Base-by-base conservation (phyloP, 2,113 vertebrate species). In the Malaclemys terrapin region DNA sequence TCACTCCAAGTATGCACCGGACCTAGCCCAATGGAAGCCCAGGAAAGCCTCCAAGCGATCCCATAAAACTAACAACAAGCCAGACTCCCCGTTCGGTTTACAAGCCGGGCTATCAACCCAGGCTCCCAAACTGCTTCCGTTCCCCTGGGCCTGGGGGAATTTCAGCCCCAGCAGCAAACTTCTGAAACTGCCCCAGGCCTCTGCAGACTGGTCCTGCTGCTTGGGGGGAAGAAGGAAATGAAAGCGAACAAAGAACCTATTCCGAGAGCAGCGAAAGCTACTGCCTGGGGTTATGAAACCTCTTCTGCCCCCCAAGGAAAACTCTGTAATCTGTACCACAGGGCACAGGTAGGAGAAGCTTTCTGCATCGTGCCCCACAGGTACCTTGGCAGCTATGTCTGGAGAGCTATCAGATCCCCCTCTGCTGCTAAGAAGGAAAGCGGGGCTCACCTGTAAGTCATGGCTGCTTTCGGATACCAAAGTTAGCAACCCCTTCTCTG, bases 351-450 rank as follows among this genome's bases (percentile, higher is more conserved):
- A 14, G 59, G 35, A 10, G 35, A n/a, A 38, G 8, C 14, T 19
- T 19, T 72, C n/a, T n/a, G 65, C n/a, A 22, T 38, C 35, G 16
- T 19, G 10, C 19, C 8, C 65, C 65, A 72, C 35, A n/a, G 6
- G 14, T 14, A 20, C 9, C 82, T 65, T 45, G 20, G 1, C 49
- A 2, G 10, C 2, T 47, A 42, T 0, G 3, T 8, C 62, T n/a
- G 35, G 16, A n/a, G 16, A 19, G 16, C 16, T 4, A 9, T n/a
- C 24, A 27, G 24, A 7, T 27, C 22, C 75, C 42, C n/a, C 42
- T 12, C 24, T 20, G 69, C 69, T 27, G 24, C 10, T 3, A 10
- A 72, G 35, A 35, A 38, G 35, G 65, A 22, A 72, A 72, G 8
- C 4, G 35, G 17, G n/a, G 65, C 75, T 88, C 54, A 88, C 86